phyloP scores from a whole-genome alignment of 2,888 invertebrate genomes.

The Pachycephus smyrnensis region DNA sequence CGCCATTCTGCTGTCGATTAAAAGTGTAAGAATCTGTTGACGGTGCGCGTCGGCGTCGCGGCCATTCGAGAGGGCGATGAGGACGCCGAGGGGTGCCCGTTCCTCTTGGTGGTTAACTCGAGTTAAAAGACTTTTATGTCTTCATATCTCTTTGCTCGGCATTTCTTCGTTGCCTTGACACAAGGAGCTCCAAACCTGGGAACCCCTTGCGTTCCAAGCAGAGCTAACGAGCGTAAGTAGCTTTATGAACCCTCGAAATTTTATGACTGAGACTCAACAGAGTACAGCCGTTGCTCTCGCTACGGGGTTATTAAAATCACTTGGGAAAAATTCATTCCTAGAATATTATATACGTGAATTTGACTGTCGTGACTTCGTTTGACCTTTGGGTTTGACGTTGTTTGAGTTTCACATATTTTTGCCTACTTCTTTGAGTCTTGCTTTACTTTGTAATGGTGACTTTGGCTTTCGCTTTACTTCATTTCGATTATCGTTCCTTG shows the following conservation, averaged over 20 bases:
- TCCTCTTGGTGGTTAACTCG: conserved; percentile 27
- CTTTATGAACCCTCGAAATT: conserved; percentile 37
- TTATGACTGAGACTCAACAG: conserved; percentile 21
- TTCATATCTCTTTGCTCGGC: background rate
- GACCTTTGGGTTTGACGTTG: background rate
- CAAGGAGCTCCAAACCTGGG: conserved; percentile 7
- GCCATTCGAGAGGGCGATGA: background rate
- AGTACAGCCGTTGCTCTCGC: background rate
- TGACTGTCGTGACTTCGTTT: background rate
- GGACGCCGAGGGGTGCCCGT: conserved; percentile 22
- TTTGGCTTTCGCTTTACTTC: background rate
- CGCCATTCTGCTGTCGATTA: conserved; percentile 1
- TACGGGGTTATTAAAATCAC: conserved; percentile 15
- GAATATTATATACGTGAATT: background rate
- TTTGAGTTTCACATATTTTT: background rate
- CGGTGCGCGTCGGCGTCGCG: background rate
- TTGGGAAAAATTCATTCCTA: background rate
- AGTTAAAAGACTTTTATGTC: conserved; percentile 33
- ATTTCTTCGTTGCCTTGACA: background rate
- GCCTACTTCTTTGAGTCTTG: background rate
- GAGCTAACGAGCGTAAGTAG: conserved; percentile 38
- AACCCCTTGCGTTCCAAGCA: conserved; percentile 25
- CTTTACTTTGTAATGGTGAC: background rate
- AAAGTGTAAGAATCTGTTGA: background rate
- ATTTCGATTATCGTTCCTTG: too few relatives aligned